These are phyloP conservation scores for Drosophila percnosoma DNA, from an alignment of 2,888 invertebrate genomes.

Conservation along the genomic window DNA sequence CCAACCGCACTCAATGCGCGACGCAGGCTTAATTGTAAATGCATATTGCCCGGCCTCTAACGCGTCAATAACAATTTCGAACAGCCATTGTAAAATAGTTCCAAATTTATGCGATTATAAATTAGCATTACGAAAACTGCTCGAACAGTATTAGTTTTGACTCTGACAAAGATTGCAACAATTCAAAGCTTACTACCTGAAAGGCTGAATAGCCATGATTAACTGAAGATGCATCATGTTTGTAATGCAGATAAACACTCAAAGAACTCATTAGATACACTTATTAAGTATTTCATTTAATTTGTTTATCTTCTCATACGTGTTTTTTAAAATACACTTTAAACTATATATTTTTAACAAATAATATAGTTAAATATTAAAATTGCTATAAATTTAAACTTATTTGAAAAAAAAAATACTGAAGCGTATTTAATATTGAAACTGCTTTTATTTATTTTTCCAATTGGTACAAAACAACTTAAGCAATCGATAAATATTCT, in stretches of 20 bases:
- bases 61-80: constrained; percentile 36
- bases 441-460: not conserved
- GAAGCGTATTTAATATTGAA: not conserved
- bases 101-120: not conserved
- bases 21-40: constrained; percentile 56
- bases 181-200: not conserved
- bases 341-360: not conserved
- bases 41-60: constrained; percentile 50
- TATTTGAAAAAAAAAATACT: not conserved
- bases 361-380: not conserved
- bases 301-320: not conserved
- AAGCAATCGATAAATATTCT: not conserved
- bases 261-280: not conserved
- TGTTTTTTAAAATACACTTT: not conserved
- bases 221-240: not conserved
- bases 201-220: not conserved
- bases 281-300: not conserved
- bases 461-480: not conserved
- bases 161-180: not conserved
- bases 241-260: not conserved
- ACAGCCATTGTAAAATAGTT: constrained; percentile 13
- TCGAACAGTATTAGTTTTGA: not conserved
- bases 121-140: not conserved
- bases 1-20: constrained; percentile 30
- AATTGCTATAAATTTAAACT: not conserved